phyloP scores from a whole-genome alignment of 2,113 vertebrate genomes.

The Cinclus mexicanus region DNA sequence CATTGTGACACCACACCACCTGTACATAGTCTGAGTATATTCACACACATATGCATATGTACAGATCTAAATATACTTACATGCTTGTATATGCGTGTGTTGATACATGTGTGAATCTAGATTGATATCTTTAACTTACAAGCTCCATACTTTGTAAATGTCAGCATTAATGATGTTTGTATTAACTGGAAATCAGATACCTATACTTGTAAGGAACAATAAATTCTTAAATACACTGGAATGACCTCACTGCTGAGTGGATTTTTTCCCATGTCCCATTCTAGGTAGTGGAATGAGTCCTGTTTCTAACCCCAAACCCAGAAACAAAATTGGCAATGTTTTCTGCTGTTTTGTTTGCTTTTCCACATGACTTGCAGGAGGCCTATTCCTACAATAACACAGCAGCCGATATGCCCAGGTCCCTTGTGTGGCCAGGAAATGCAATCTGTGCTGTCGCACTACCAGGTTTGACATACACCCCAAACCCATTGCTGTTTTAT shows the following conservation, averaged over 20 bases:
- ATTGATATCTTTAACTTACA: background rate
- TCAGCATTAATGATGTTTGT: background rate
- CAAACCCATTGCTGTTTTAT: background rate
- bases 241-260: background rate
- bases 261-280: background rate
- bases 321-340: background rate
- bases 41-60: background rate
- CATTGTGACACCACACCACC: background rate
- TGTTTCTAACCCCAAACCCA: background rate
- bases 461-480: background rate
- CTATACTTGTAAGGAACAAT: background rate
- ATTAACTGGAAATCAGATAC: background rate
- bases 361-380: background rate
- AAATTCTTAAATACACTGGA: background rate
- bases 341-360: background rate
- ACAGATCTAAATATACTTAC: background rate
- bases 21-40: background rate
- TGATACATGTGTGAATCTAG: background rate
- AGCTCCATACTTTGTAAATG: background rate
- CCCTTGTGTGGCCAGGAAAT: background rate
- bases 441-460: background rate
- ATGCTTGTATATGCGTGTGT: background rate
- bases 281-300: background rate
- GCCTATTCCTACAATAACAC: background rate
- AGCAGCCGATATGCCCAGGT: accelerated